A percentile compares a stretch with the other conserved stretches of the same genome.
phyloP scores from a whole-genome alignment of 2,113 vertebrate genomes.

The Marcusenius ussheri region DNA sequence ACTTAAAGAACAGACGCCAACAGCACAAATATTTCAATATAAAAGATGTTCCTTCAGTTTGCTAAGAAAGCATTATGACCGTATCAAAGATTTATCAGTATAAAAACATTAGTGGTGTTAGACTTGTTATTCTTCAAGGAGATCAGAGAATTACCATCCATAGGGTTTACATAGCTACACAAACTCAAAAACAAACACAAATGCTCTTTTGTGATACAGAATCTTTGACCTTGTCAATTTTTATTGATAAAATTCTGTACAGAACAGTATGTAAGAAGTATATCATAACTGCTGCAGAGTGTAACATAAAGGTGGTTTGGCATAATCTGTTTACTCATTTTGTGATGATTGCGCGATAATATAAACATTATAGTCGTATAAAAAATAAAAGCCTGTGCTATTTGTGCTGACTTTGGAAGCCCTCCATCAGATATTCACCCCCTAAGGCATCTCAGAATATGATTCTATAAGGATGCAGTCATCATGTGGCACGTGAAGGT shows the following conservation, averaged over 20 bases:
- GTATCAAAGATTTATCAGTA: not conserved
- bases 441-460: not conserved
- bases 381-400: not conserved
- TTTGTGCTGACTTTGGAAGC: not conserved
- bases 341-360: not conserved
- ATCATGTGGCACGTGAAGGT: slow-evolving; percentile 44
- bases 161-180: not conserved
- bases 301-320: not conserved
- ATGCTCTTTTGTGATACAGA: not conserved
- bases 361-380: not conserved
- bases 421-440: not conserved
- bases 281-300: not conserved
- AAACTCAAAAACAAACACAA: not conserved
- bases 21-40: not conserved
- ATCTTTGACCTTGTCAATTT: not conserved
- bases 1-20: not conserved
- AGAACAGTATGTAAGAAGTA: not conserved
- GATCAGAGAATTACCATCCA: not conserved
- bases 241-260: not conserved
- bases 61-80: not conserved
- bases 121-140: not conserved
- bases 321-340: not conserved
- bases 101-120: not conserved
- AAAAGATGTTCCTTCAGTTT: not conserved
- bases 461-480: slow-evolving; percentile 26